These are phyloP conservation scores for Anastatus disparis DNA, from an alignment of 1,140 invertebrate species.

Conservation along the genomic window DNA sequence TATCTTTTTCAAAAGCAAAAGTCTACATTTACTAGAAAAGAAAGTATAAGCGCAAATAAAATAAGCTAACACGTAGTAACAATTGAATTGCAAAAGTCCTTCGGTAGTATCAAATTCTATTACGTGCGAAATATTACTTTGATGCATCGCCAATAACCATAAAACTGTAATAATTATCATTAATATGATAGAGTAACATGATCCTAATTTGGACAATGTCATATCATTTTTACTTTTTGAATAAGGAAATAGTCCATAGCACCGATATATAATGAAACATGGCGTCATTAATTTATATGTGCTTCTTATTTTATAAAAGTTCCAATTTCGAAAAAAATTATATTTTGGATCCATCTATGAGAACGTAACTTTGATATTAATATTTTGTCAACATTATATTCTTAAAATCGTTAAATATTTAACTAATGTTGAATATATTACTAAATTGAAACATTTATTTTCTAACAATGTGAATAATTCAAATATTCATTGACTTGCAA, in stretches of 20 bases:
- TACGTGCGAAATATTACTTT: conserved; percentile 42
- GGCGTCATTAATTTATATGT: conserved; percentile 41
- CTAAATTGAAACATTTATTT: too few relatives aligned
- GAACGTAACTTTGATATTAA: neutral
- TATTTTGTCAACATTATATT: neutral
- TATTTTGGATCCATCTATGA: neutral
- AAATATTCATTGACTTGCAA: too few relatives aligned
- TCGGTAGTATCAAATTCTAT: conserved; percentile 39
- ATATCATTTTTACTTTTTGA: conserved; percentile 25
- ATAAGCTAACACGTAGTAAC: conserved; percentile 42
- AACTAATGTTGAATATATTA: too few relatives aligned
- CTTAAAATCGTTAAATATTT: neutral
- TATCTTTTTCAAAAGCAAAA: conserved; percentile 47
- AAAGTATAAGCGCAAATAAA: conserved; percentile 38
- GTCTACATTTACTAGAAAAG: conserved; percentile 14
- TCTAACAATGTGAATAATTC: too few relatives aligned
- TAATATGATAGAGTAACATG: conserved; percentile 39
- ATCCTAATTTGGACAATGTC: conserved; percentile 20
- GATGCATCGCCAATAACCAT: conserved; percentile 38
- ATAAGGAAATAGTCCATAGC: conserved; percentile 50
- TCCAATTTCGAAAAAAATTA: neutral
- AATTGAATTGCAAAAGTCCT: conserved; percentile 47
- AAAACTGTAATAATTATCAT: neutral
- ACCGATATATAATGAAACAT: conserved; percentile 38
- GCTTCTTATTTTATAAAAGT: neutral